Conservation (phyloP, 2,113 vertebrate genomes). For the Sturnus vulgaris region DNA sequence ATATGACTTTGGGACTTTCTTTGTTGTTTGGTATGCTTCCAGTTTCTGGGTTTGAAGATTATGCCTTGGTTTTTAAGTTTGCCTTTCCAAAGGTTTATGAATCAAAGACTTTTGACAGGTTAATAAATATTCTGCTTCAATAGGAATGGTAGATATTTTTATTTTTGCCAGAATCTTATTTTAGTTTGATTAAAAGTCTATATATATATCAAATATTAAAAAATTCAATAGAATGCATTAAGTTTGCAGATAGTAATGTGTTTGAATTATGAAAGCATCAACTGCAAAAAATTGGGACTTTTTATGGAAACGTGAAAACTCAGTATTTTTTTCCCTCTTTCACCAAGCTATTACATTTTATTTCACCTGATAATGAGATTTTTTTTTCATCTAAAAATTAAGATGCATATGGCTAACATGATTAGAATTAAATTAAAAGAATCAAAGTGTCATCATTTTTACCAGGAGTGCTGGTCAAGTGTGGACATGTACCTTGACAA, state of each 20-base stretch:
- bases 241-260: background rate
- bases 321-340: background rate
- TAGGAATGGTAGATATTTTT: background rate
- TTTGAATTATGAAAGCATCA: background rate
- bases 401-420: background rate
- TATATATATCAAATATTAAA: background rate
- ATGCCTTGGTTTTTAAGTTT: background rate
- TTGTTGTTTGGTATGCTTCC: background rate
- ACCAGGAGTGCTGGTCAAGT: background rate
- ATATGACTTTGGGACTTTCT: background rate
- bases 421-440: background rate
- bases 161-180: background rate
- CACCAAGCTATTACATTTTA: background rate
- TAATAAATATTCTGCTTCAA: background rate
- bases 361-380: background rate
- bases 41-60: background rate
- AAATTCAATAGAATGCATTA: background rate
- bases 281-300: background rate
- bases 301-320: background rate
- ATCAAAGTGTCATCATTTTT: background rate
- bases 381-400: background rate
- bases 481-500: background rate
- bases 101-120: background rate
- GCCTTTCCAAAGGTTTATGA: background rate
- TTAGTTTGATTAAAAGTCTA: background rate